Evolutionary conservation across 2,888 invertebrate species (phyloP).

Genomic region (Geotrupes spiniger): DNA sequence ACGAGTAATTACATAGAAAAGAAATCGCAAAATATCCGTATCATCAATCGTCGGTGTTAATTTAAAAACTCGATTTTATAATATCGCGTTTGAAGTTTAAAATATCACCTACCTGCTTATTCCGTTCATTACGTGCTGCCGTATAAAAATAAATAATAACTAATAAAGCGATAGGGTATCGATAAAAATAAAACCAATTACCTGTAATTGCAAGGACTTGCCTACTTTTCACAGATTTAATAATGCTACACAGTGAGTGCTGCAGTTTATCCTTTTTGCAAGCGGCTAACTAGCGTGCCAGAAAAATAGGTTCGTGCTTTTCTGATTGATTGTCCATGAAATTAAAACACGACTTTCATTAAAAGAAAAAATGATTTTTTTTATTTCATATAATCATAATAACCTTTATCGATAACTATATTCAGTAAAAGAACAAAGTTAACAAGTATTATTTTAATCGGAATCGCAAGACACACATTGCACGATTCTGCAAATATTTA

Average conservation of each 20-base stretch:
- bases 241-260: neutral
- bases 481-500: too few relatives aligned
- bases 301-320: constrained; percentile 6
- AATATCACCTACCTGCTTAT: too few relatives aligned
- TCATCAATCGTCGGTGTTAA: too few relatives aligned
- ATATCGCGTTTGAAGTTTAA: too few relatives aligned
- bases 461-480: too few relatives aligned
- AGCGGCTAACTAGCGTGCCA: neutral
- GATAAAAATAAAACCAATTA: constrained; percentile 12
- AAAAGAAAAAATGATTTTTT: neutral
- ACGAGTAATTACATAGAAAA: too few relatives aligned
- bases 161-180: constrained; percentile 12
- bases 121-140: too few relatives aligned
- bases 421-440: neutral
- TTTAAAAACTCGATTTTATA: too few relatives aligned
- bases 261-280: neutral
- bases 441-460: too few relatives aligned
- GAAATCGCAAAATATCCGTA: too few relatives aligned
- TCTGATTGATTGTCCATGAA: constrained; percentile 10
- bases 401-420: constrained; percentile 4
- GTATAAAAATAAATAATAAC: constrained; percentile 3
- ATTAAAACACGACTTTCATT: constrained; percentile 5
- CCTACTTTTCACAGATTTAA: constrained; percentile 11
- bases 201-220: constrained; percentile 7
- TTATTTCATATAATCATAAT: neutral